These are phyloP conservation scores for Drosophila birchii DNA, from an alignment of 2,888 invertebrate genomes.

Conservation along the genomic window DNA sequence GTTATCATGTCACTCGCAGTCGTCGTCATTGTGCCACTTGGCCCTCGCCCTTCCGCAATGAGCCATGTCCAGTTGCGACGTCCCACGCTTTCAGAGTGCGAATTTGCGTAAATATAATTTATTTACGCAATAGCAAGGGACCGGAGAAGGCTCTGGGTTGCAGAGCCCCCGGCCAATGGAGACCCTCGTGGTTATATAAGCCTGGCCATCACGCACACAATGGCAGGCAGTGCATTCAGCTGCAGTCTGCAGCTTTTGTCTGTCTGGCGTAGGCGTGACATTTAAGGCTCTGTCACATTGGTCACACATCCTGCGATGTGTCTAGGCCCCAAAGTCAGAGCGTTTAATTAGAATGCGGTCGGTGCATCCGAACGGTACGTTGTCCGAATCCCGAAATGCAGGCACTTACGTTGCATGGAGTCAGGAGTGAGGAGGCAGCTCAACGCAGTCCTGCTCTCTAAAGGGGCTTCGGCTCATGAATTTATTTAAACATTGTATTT, in stretches of 20 bases:
- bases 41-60: conserved; percentile 13
- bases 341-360: conserved; percentile 74
- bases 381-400: conserved; percentile 37
- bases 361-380: conserved; percentile 16
- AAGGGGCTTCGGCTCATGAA: conserved; percentile 16
- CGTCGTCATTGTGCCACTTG: conserved; percentile 60
- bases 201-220: conserved; percentile 45
- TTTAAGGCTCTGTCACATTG: conserved; percentile 65
- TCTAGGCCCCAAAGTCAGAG: conserved; percentile 56
- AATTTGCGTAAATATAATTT: conserved; percentile 81
- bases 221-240: conserved; percentile 25
- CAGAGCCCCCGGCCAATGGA: conserved; percentile 35
- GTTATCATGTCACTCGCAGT: conserved; percentile 79
- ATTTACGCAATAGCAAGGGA: conserved; percentile 62
- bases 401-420: background rate
- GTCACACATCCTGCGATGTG: conserved; percentile 45
- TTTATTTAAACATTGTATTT: conserved; percentile 25
- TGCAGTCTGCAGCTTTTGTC: conserved; percentile 48
- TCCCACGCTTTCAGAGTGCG: conserved; percentile 63
- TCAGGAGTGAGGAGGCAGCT: background rate
- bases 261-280: conserved; percentile 61
- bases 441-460: background rate
- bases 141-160: conserved; percentile 23
- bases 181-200: conserved; percentile 73
- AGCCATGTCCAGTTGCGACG: conserved; percentile 32